Conservation (phyloP, 2,113 vertebrate genomes). For the Pollimyrus isidori region DNA sequence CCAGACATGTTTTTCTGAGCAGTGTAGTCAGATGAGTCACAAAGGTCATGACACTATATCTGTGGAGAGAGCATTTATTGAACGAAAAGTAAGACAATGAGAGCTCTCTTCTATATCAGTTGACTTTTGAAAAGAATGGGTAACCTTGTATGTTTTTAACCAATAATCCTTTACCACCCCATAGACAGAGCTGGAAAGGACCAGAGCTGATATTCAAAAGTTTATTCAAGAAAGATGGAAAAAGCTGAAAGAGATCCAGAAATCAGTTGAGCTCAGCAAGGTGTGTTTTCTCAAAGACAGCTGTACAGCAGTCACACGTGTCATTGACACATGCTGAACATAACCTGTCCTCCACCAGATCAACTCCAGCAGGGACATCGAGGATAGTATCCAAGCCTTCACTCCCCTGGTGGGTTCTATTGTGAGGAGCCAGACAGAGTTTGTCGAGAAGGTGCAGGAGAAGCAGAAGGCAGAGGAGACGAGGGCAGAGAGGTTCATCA, state of each 20-base stretch:
- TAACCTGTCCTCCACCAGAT: not conserved
- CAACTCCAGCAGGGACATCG: not conserved
- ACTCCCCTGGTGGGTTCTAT: not conserved
- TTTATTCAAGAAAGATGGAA: not conserved
- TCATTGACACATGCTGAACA: not conserved
- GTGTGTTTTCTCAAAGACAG: not conserved
- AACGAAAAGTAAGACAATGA: not conserved
- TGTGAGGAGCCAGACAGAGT: not conserved
- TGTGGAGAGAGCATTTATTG: not conserved
- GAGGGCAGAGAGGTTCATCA: not conserved
- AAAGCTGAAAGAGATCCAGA: slow-evolving; percentile 9
- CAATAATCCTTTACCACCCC: not conserved
- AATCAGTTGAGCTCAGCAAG: not conserved
- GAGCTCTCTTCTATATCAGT: not conserved
- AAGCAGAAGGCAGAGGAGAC: not conserved
- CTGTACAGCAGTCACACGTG: not conserved
- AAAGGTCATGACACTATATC: not conserved
- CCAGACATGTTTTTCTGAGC: slow-evolving; percentile 5
- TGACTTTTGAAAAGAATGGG: not conserved
- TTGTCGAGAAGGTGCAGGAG: not conserved
- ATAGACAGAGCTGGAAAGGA: not conserved
- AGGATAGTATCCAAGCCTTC: not conserved
- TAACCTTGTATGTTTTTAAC: not conserved
- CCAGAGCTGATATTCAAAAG: not conserved
- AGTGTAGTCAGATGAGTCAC: not conserved